Conservation (phyloP, 2,113 vertebrate species). For the Dromas ardeola region DNA sequence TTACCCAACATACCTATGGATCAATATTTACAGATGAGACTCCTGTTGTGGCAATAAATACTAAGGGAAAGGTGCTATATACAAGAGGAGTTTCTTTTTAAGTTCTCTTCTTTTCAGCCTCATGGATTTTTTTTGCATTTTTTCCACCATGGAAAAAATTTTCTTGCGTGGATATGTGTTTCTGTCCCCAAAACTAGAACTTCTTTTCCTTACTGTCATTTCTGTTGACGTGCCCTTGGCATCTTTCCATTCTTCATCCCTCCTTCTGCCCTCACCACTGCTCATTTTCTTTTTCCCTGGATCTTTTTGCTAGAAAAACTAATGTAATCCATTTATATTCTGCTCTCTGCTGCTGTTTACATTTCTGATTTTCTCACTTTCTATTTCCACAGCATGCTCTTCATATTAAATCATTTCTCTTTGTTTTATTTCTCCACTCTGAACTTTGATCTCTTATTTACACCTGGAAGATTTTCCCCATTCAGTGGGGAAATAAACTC, state of each 20-base stretch:
- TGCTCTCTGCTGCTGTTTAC: background rate
- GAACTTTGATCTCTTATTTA: constrained; percentile 17
- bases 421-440: background rate
- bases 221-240: background rate
- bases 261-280: background rate
- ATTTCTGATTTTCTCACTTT: constrained; percentile 2
- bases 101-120: background rate
- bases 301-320: background rate
- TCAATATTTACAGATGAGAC: constrained; percentile 11
- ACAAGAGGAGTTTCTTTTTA: background rate
- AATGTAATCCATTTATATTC: background rate
- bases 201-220: background rate
- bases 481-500: background rate
- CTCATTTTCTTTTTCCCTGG: background rate
- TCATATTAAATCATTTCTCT: background rate
- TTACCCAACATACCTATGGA: background rate
- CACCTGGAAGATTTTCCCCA: background rate
- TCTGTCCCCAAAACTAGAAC: background rate
- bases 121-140: background rate
- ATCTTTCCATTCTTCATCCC: background rate
- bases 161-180: background rate
- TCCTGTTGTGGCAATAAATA: background rate
- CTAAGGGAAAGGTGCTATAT: background rate
- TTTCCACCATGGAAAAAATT: background rate
- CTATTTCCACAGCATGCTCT: background rate